Conservation (phyloP, 2,797 vertebrate genomes). For the Staurois parvus region DNA sequence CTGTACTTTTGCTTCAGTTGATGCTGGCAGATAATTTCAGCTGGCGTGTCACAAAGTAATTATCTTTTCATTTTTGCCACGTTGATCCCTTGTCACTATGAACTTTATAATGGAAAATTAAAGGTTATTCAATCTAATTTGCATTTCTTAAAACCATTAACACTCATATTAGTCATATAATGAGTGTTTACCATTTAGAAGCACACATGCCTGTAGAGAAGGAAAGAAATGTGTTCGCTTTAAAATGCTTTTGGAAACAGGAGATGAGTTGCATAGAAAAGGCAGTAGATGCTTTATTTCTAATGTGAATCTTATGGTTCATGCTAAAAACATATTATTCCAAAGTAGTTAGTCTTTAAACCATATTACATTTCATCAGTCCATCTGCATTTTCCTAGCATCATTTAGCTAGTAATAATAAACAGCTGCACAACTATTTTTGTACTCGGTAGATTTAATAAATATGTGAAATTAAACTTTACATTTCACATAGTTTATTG, state of each 20-base stretch:
- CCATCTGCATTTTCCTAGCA: slow-evolving; percentile 12
- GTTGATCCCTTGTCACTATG: slow-evolving; percentile 58
- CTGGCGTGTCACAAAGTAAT: slow-evolving; percentile 52
- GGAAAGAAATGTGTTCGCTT: not conserved
- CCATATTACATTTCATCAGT: slow-evolving; percentile 16
- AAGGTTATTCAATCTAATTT: slow-evolving; percentile 61
- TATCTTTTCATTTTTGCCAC: slow-evolving; percentile 60
- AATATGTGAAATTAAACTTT: slow-evolving; percentile 1
- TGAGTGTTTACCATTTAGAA: slow-evolving; percentile 21
- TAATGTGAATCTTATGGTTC: not conserved
- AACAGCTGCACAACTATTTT: slow-evolving; percentile 44
- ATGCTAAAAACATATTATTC: not conserved
- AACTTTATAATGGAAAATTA: slow-evolving; percentile 62
- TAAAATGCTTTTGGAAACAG: not conserved
- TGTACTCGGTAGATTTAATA: slow-evolving; percentile 21
- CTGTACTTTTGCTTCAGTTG: slow-evolving; percentile 43
- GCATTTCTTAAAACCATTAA: slow-evolving; percentile 61
- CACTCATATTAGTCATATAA: slow-evolving; percentile 55
- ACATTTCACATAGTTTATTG: slow-evolving; percentile 8
- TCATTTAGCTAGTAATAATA: slow-evolving; percentile 46
- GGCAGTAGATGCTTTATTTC: not conserved
- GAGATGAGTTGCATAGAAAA: not conserved
- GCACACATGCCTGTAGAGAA: not conserved
- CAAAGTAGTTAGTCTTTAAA: not conserved
- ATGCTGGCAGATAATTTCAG: slow-evolving; percentile 53